A percentile compares a stretch with the other conserved stretches of the same genome.
phyloP scores from a whole-genome alignment of 1,140 invertebrate species.

The Drosophila carrolli region DNA sequence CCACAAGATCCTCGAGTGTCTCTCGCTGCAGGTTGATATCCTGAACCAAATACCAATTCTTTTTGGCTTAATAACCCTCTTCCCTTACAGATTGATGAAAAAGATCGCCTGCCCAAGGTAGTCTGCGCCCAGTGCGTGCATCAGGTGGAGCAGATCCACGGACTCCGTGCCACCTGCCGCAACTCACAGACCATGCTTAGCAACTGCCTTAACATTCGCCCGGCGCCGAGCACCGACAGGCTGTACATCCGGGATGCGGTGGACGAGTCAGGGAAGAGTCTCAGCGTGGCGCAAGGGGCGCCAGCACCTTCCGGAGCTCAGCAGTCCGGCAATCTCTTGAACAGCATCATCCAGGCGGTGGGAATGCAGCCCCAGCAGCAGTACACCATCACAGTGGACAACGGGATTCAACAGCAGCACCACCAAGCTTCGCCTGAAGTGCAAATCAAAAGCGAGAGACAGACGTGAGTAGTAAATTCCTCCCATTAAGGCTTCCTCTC shows the following conservation, averaged over 20 bases:
- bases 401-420: conserved; percentile 82
- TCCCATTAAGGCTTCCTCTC: neutral
- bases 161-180: conserved; percentile 88
- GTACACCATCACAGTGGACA: conserved; percentile 85
- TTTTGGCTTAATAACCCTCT: conserved; percentile 4
- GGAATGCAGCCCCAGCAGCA: conserved; percentile 74
- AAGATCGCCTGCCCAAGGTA: conserved; percentile 89
- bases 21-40: conserved; percentile 86
- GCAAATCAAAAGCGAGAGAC: conserved; percentile 65
- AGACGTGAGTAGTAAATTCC: conserved; percentile 34
- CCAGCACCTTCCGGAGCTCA: conserved; percentile 2
- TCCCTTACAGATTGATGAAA: conserved; percentile 87
- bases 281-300: conserved; percentile 53
- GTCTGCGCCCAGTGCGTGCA: conserved; percentile 88
- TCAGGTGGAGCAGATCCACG: conserved; percentile 87
- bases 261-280: conserved; percentile 66
- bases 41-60: neutral
- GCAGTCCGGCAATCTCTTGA: conserved; percentile 70
- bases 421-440: conserved; percentile 54
- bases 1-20: conserved; percentile 88
- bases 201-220: conserved; percentile 88
- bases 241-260: conserved; percentile 86
- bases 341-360: conserved; percentile 80
- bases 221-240: conserved; percentile 88
- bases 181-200: conserved; percentile 89